Evolutionary conservation across 2,888 invertebrate species (phyloP).

Genomic region (Eristalis pertinax): DNA sequence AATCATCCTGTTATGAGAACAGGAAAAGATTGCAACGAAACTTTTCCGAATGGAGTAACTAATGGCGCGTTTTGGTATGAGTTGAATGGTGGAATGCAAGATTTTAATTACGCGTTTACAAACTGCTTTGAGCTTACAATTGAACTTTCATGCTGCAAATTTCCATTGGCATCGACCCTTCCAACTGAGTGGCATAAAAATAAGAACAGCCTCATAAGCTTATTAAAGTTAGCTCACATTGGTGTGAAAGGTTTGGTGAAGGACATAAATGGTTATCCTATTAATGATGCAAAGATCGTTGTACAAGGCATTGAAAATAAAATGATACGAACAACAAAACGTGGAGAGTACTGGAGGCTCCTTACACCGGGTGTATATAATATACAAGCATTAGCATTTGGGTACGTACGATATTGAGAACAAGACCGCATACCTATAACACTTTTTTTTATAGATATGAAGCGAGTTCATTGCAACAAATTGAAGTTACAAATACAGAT

Average conservation of each 20-base stretch:
- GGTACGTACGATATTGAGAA: slow-evolving; percentile 83
- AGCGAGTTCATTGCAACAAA: slow-evolving; percentile 80
- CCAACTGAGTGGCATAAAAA: slow-evolving; percentile 92
- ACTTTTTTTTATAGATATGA: slow-evolving; percentile 82
- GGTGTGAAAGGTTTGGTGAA: slow-evolving; percentile 84
- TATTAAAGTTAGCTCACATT: slow-evolving; percentile 90
- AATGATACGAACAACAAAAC: slow-evolving; percentile 88
- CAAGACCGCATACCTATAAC: neutral
- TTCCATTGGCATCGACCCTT: slow-evolving; percentile 88
- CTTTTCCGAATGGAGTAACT: slow-evolving; percentile 90
- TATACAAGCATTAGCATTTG: slow-evolving; percentile 87
- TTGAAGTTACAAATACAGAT: slow-evolving; percentile 80
- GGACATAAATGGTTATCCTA: slow-evolving; percentile 80
- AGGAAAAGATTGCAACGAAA: slow-evolving; percentile 89
- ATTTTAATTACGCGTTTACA: slow-evolving; percentile 97
- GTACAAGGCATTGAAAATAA: slow-evolving; percentile 90
- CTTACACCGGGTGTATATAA: slow-evolving; percentile 93
- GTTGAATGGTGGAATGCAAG: slow-evolving; percentile 97
- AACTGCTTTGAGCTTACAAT: slow-evolving; percentile 99
- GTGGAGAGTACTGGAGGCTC: slow-evolving; percentile 97
- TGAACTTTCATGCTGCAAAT: slow-evolving; percentile 98
- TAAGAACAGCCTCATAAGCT: slow-evolving; percentile 91
- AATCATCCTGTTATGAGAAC: slow-evolving; percentile 88
- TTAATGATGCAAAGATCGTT: slow-evolving; percentile 87
- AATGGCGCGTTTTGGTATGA: slow-evolving; percentile 97